Evolutionary conservation across 2,888 invertebrate species (phyloP).

Genomic region (Calameuta idolon): DNA sequence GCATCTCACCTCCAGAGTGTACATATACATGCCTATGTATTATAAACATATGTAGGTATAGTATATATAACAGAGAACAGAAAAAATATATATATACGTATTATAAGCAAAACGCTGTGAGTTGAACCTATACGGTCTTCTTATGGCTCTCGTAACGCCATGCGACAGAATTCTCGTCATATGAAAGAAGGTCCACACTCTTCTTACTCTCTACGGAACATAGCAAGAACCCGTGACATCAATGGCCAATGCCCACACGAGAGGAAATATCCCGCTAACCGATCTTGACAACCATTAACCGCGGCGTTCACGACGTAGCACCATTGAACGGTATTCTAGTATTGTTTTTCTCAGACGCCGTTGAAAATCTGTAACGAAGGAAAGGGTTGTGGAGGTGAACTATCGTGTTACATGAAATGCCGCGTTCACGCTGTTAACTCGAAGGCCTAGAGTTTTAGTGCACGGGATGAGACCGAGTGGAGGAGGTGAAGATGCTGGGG

Average conservation of each 20-base stretch:
- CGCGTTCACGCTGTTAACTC: slow-evolving; percentile 1
- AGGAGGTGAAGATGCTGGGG: slow-evolving; percentile 1
- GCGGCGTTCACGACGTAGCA: slow-evolving; percentile 35
- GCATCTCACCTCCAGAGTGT: background rate
- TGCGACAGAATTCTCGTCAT: slow-evolving; percentile 24
- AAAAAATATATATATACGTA: background rate
- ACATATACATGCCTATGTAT: background rate
- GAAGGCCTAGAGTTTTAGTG: background rate
- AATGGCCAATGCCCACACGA: slow-evolving; percentile 62
- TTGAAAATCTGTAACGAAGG: slow-evolving; percentile 14
- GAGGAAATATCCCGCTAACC: slow-evolving; percentile 65
- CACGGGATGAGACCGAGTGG: slow-evolving; percentile 6
- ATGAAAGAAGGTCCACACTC: slow-evolving; percentile 25
- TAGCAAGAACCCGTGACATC: slow-evolving; percentile 52
- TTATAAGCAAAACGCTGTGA: background rate
- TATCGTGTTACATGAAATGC: slow-evolving; percentile 39
- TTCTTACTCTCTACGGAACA: slow-evolving; percentile 2
- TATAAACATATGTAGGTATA: background rate
- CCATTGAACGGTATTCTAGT: slow-evolving; percentile 28
- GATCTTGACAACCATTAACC: slow-evolving; percentile 65
- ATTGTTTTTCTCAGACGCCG: slow-evolving; percentile 49
- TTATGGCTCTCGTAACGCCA: slow-evolving; percentile 6
- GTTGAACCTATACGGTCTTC: background rate
- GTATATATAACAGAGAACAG: background rate
- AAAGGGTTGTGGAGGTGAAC: slow-evolving; percentile 18